These are phyloP conservation scores for Tenthredo livida DNA, from an alignment of 2,888 invertebrate genomes.

Conservation along the genomic window DNA sequence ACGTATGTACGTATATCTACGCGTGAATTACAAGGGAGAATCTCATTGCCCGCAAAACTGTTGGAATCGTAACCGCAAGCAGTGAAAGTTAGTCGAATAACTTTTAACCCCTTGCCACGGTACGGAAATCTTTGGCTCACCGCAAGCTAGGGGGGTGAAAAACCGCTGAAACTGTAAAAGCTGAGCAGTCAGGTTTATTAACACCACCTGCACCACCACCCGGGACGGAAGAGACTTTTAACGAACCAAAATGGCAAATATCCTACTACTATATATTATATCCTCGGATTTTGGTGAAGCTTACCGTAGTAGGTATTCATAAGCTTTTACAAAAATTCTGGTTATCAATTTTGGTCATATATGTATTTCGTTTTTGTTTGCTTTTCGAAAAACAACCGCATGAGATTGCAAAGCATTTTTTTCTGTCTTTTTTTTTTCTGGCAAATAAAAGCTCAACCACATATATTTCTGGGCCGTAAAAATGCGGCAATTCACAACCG, in stretches of 20 bases:
- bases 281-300: not conserved
- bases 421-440: not conserved
- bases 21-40: constrained; percentile 8
- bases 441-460: constrained; percentile 21
- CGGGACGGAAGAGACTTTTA: not conserved
- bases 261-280: not conserved
- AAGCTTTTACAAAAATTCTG: not conserved
- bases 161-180: constrained; percentile 43
- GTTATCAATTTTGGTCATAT: not conserved
- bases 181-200: constrained; percentile 36
- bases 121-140: constrained; percentile 29
- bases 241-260: not conserved
- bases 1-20: not conserved
- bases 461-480: not conserved
- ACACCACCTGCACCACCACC: not conserved
- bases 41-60: constrained; percentile 24
- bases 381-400: not conserved
- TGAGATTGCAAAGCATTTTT: too few relatives aligned
- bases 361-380: too few relatives aligned
- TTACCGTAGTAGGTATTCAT: not conserved
- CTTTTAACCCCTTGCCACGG: constrained; percentile 33
- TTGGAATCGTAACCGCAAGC: constrained; percentile 29
- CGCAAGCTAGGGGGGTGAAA: not conserved
- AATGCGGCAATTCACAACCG: not conserved
- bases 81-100: constrained; percentile 28